Base-by-base conservation (phyloP, 1,140 invertebrate genomes). In the Polyergus mexicanus region DNA sequence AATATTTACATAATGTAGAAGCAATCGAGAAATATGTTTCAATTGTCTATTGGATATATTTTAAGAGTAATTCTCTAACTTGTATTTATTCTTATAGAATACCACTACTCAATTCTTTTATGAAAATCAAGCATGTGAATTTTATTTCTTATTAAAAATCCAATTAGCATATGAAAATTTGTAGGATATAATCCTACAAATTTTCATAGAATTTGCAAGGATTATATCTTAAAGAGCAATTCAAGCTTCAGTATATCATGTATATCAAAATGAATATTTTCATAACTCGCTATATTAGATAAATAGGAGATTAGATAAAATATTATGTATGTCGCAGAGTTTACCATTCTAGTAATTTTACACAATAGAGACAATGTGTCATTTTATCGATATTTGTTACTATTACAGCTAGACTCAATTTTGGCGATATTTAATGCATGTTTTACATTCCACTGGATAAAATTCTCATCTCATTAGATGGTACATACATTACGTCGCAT, bases 371-470 rank as follows among this genome's bases (percentile, higher is more conserved):
- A 84, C 32, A 56, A 84, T 44, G 3, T 83, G 38, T 38, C 2
- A 51, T 51, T 47, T n/a, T 28, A 60, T 3, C 41, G 13, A 74
- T 62, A 28, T 35, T 25, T 75, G 19, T 56, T 56, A 54, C 32
- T 66, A 25, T 32, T 32, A 22, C 35, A 32, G 22, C 19, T 65
- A 22, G 3, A 16, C 22, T 7, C 4, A 41, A 4, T 41, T 16
- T 11, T 72, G 54, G 35, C 32, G 8, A 32, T 10, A 32, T 72
- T 85, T 47, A 38, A 86, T 75, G 44, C 85, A 77, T 71, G 86
- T 92, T 90, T 92, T 92, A 93, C 93, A 94, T 94, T 93, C 92
- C 93, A 91, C 88, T 47, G 35, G 72, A 89, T 51, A 35, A 84
- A 35, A 60, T 65, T 60, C 22, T 74, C 72, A 80, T 81, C 60